Evolutionary conservation across 2,888 invertebrate species (phyloP).

Genomic region (Dynastes grantii): DNA sequence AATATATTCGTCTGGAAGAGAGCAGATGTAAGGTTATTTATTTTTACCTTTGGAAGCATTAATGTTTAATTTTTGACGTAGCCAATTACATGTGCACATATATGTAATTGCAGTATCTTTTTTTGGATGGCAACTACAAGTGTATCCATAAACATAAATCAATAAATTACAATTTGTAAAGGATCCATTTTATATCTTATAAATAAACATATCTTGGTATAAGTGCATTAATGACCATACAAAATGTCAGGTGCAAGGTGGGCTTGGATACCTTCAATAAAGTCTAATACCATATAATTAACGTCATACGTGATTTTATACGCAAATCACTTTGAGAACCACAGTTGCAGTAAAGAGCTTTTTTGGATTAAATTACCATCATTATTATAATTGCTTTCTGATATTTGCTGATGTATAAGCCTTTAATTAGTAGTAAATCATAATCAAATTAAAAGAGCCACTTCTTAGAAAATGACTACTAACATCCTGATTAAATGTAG

Average conservation of each 20-base stretch:
- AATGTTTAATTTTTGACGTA: conserved; percentile 3
- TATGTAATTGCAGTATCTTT: not conserved
- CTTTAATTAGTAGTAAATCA: too few species aligned
- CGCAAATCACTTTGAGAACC: not conserved
- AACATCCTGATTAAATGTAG: too few species aligned
- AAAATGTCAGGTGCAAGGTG: not conserved
- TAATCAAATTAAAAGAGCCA: too few species aligned
- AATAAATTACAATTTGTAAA: too few species aligned
- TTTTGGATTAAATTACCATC: not conserved
- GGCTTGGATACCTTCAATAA: not conserved
- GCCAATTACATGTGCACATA: not conserved
- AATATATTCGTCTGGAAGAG: conserved; percentile 1
- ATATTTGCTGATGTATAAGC: not conserved
- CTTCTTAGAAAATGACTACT: too few species aligned
- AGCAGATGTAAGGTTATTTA: conserved; percentile 26
- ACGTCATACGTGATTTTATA: not conserved
- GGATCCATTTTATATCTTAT: too few species aligned
- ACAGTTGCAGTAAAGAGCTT: not conserved
- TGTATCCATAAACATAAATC: too few species aligned
- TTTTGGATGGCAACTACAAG: too few species aligned
- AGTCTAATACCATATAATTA: not conserved
- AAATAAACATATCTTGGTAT: too few species aligned
- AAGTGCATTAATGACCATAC: too few species aligned
- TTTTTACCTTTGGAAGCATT: not conserved
- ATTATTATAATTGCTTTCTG: not conserved